Percentiles rank a stretch among this genome's conserved stretches.
Conservation (phyloP, 2,797 vertebrate species). For the Aselliscus stoliczkanus region DNA sequence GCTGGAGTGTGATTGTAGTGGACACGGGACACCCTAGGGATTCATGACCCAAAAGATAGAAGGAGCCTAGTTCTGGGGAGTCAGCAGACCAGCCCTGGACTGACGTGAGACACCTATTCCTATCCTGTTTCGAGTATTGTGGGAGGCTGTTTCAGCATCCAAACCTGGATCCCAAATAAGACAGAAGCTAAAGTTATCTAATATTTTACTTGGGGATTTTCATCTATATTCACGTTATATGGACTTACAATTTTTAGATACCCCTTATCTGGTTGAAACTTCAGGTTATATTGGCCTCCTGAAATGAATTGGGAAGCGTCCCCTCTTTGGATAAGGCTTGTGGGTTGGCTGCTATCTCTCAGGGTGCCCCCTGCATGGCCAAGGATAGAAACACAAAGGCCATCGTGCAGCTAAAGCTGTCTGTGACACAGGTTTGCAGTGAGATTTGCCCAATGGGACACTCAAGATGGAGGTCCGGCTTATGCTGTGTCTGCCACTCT, state of each 20-base stretch:
- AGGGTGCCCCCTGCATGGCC: neutral
- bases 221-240: neutral
- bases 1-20: neutral
- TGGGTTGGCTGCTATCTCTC: neutral
- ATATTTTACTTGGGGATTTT: neutral
- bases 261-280: neutral
- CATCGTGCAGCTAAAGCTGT: neutral
- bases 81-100: neutral
- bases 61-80: neutral
- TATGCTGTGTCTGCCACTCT: neutral
- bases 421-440: neutral
- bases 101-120: neutral
- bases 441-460: neutral
- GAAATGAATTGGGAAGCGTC: neutral
- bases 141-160: neutral
- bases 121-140: neutral
- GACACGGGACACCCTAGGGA: neutral
- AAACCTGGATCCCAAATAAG: neutral
- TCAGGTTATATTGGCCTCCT: neutral
- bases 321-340: neutral
- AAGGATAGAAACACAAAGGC: neutral
- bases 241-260: neutral
- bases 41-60: neutral
- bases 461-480: neutral
- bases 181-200: neutral